Evolutionary conservation across 2,888 invertebrate species (phyloP).

Genomic region (Agrochola macilenta): DNA sequence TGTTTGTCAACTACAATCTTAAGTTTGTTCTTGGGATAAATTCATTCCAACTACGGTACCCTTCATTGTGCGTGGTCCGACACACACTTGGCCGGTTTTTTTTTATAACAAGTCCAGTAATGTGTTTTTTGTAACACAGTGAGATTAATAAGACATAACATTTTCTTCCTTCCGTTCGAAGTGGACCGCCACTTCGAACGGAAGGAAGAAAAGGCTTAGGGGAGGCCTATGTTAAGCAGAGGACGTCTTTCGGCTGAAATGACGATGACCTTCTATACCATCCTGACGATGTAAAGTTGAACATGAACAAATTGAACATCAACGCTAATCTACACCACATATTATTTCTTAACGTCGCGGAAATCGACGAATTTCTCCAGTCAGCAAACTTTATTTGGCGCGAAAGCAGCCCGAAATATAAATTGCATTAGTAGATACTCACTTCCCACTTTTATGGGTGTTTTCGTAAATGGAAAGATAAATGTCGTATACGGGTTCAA

Average conservation of each 20-base stretch:
- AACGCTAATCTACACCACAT: slow-evolving; percentile 25
- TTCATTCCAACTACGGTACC: no score
- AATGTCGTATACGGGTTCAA: slow-evolving; percentile 45
- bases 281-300: neutral
- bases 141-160: neutral
- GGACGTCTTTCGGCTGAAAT: neutral
- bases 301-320: slow-evolving; percentile 1
- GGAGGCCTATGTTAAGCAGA: neutral
- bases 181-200: no score
- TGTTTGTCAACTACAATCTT: no score
- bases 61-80: no score
- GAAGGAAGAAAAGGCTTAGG: no score
- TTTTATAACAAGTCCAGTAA: neutral
- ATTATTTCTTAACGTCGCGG: slow-evolving; percentile 8
- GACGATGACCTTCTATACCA: neutral
- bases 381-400: slow-evolving; percentile 51
- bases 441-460: slow-evolving; percentile 54
- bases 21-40: no score
- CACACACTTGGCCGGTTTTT: no score
- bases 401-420: slow-evolving; percentile 49
- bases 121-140: neutral
- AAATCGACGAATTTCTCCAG: slow-evolving; percentile 19
- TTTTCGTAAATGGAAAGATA: slow-evolving; percentile 51
- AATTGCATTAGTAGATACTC: slow-evolving; percentile 42
- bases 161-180: neutral